These are phyloP conservation scores for Siniperca knerii DNA, from an alignment of 2,113 vertebrate genomes.

Conservation along the genomic window DNA sequence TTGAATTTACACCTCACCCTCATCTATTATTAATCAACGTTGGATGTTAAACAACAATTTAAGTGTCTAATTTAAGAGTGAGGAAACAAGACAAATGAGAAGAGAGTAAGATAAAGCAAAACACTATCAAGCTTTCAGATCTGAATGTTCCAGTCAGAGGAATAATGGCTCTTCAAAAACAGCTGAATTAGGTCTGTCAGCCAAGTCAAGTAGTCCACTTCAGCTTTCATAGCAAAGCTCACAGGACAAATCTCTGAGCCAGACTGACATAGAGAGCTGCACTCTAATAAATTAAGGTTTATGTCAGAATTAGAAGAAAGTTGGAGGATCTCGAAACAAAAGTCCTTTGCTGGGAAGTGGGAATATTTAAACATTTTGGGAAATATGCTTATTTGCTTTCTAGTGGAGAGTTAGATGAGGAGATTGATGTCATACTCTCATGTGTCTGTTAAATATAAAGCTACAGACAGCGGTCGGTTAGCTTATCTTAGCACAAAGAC, in stretches of 20 bases:
- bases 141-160: neutral
- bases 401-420: neutral
- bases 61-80: constrained; percentile 17
- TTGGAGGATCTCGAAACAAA: neutral
- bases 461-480: neutral
- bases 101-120: neutral
- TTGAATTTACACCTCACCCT: neutral
- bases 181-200: constrained; percentile 17
- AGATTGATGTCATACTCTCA: neutral
- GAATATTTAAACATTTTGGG: neutral
- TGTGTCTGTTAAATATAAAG: neutral
- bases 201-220: constrained; percentile 20
- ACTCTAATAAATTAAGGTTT: constrained; percentile 9
- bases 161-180: constrained; percentile 1
- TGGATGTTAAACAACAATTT: constrained; percentile 21
- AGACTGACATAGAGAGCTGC: neutral
- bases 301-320: neutral
- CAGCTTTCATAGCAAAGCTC: constrained; percentile 25
- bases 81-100: constrained; percentile 8
- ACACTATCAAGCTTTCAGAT: constrained; percentile 1
- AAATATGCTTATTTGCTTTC: neutral
- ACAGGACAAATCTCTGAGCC: constrained; percentile 10
- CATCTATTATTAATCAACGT: constrained; percentile 16
- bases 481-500: neutral
- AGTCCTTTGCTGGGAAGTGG: neutral